Base-by-base conservation (phyloP, 2,888 invertebrate genomes). In the Brachypterus glaber region DNA sequence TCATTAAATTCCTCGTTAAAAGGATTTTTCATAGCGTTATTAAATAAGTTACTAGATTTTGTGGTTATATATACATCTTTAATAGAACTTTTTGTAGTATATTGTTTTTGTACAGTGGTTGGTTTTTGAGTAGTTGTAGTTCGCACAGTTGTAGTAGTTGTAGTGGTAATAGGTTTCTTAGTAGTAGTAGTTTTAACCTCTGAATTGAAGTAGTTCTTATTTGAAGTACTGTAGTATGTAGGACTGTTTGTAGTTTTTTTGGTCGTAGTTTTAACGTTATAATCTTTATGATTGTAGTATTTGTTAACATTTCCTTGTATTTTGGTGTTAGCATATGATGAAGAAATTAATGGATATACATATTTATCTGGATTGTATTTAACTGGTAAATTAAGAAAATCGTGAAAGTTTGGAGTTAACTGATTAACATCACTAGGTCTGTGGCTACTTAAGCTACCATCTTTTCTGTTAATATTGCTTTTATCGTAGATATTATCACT, bases 261-360 rank as follows among this genome's bases (percentile, higher is more conserved):
- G 3, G 62, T 63, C 1, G 63, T 59, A 14, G 50, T 47, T 39
- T 56, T 57, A 9, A 53, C 52, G 9, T 50, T 48, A 37, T 61
- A 60, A 32, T 63, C 60, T 46, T 67, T 66, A 44, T 67, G 66
- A 40, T 73, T 72, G 41, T 70, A 68, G 48, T 69, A 70, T 44
- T 69, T 72, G 47, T 72, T 71, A 34, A 71, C 71, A 54, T 71
- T 73, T 31, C 80, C 80, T 54, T 81, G 81, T 16, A 80, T 74
- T 56, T 81, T 82, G 1, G 79, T 72, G 51, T 79, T 81, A 1
- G 81, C 80, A 55, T 82, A 82, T 1, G 79, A 79, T 51, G 72
- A 79, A 1, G 80, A 80, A 35, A 82, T 80, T 35, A 82, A 53
- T 0, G 81, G 81, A 57, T 76, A 77, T 1, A 76, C 76, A 46